Evolutionary conservation across 2,888 invertebrate species (phyloP), one percentile per base, ranked within the genome.

Genomic region (Anthrax anthrax): DNA sequence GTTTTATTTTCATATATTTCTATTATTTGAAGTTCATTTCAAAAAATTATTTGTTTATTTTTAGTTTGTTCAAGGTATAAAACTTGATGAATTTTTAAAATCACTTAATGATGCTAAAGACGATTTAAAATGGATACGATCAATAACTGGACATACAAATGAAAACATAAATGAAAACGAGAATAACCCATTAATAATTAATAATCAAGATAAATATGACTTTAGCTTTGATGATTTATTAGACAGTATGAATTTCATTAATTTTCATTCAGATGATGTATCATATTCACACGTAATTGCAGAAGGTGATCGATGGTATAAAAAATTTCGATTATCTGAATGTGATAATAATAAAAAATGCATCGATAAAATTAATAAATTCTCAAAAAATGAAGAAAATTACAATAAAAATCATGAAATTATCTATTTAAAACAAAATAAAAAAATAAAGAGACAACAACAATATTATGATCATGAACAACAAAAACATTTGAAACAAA

Each of bases 91-190:
- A 13, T 50, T 50, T 27, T 18, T 50, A 27, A 29, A 39, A 36
- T 18, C 36, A 27, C 29, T 47, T 12, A 34, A 43, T 17, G 40
- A 47, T 10, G 42, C 47, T 9, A 42, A 19, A 27, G 6, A 23
- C 5, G 51, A 51, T 37, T 19, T 51, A 27, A 18, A 39, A n/a
- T 47, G 49, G 49, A 51, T 49, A 29, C 36, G 47, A 40, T 14
- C 34, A 10, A 27, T 41, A 12, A 38, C 43, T 9, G 46, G 37
- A 12, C 46, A 46, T 32, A 14, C 3, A 3, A 13, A 12, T 14
- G 4, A n/a, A 38, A 23, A 4, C 6, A 40, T 18, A n/a, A n/a
- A n/a, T n/a, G n/a, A n/a, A n/a, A n/a, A n/a, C n/a, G n/a, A n/a
- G n/a, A n/a, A n/a, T n/a, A n/a, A n/a, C 32, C 5, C 36, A 4